Base-by-base conservation (phyloP, 2,113 vertebrate species). In the Garra rufa region DNA sequence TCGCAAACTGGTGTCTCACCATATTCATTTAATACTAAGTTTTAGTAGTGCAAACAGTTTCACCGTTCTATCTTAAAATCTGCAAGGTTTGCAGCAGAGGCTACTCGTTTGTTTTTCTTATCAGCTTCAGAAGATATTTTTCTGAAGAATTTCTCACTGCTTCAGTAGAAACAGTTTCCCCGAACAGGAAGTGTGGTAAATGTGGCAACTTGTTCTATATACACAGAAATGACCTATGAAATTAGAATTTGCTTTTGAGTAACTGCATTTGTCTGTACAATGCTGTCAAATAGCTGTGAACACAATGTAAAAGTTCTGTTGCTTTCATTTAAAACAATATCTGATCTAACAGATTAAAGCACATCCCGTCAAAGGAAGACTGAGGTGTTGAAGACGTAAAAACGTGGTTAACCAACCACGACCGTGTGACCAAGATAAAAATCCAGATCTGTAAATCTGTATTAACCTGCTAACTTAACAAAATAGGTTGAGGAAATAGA, bases 111-210 rank as follows among this genome's bases (percentile, higher is more conserved):
- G 46, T 21, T 75, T 30, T 34, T 34, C 26, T 34, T 21, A 55
- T 38, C 48, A 7, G 26, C 74, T 38, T 76, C 48, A 13, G 0
- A 67, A 21, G 3, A 15, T 30, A 30, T 52, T 19, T 55, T 55
- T 55, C 19, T 21, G 19, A 55, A 21, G 0, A 1, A 11, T 69
- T 69, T 69, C 17, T 69, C 34, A 5, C 17, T 3, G 19, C 48
- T 76, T 55, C 30, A 21, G n/a, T 73, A 44, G 70, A 73, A n/a
- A n/a, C n/a, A n/a, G 34, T 41, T 38, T 69, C 65, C 65, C 10
- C 34, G 7, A 15, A 73, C 52, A 77, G 75, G 48, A 34, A 8
- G 30, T 41, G 48, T 4, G 19, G 46, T 52, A 30, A 41, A 73
- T 26, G 41, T 26, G 38, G 38, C 2, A n/a, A 26, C 6, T 4